Evolutionary conservation across 2,797 vertebrate species (phyloP), one percentile per base, ranked within the genome.

Genomic region (Dipus sagitta): DNA sequence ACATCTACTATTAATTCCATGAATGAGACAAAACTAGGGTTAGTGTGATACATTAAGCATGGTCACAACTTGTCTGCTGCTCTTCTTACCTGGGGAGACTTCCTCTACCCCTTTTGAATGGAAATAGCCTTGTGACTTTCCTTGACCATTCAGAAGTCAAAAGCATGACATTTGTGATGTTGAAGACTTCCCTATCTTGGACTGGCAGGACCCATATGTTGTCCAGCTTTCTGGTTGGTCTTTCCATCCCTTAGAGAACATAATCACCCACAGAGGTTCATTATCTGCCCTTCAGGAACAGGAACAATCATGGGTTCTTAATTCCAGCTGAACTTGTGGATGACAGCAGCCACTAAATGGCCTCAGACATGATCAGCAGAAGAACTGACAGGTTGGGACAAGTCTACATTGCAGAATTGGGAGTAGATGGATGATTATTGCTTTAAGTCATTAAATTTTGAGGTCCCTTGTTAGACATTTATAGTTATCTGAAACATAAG

Each of bases 211-310:
- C 18, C n/a, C 42, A 21, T 20, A 9, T 30, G 30, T 42, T 93
- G 32, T 23, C 18, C 28, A 38, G 13, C 3, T 65, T 15, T 24
- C 47, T 7, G 17, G 10, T 54, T 38, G 42, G 54, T 34, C 77
- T 8, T 7, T 30, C 62, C 76, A 14, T 0, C 12, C 4, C 30
- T 1, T 30, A 18, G 64, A 70, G 30, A 76, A 54, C 0, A 6
- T 6, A 5, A 17, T 24, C 0, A 42, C 24, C 14, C 1, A 13
- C 12, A 47, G 23, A 32, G 12, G 54, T 2, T 26, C 11, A 0
- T 1, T 28, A 23, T 21, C 47, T 32, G 67, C 52, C 28, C 11
- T 11, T 10, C 2, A n/a, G 21, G 34, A 17, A 32, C 17, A 32
- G 6, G n/a, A 67, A 86, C 26, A 14, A 4, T 3, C 18, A 26